Percentiles rank a stretch among this genome's conserved stretches.
phyloP scores from a whole-genome alignment of 2,113 vertebrate species.

The Cisticola juncidis region DNA sequence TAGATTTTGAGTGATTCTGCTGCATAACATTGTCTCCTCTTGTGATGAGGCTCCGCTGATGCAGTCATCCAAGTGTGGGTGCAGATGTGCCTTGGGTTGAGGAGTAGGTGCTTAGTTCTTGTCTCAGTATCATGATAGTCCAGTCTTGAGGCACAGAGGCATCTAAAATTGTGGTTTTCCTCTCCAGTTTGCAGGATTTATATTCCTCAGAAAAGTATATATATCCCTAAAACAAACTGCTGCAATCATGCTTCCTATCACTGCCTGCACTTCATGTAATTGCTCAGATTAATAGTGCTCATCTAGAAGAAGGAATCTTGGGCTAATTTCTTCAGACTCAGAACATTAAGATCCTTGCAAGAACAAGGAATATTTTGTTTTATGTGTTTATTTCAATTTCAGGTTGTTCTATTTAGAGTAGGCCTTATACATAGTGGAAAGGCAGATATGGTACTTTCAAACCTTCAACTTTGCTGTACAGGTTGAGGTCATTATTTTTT shows the following conservation, averaged over 20 bases:
- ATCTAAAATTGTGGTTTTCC: neutral
- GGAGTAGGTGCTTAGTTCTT: neutral
- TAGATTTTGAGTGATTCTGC: neutral
- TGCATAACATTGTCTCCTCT: neutral
- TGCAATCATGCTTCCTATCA: neutral
- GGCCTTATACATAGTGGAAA: neutral
- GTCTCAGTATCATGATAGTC: neutral
- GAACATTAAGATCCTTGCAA: neutral
- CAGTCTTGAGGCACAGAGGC: neutral
- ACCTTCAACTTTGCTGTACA: neutral
- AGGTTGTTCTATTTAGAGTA: neutral
- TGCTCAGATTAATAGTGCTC: neutral
- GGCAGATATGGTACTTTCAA: neutral
- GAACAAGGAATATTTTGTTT: neutral
- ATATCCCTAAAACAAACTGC: neutral
- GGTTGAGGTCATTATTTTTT: neutral
- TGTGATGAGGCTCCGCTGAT: fast-evolving
- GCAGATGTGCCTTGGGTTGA: neutral
- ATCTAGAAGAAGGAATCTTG: neutral
- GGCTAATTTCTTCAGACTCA: neutral
- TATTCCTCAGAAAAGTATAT: neutral
- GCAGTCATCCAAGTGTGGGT: neutral
- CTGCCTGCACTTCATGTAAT: neutral
- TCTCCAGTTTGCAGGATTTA: neutral
- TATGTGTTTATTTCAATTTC: neutral